Conservation (phyloP, 2,797 vertebrate species). For the Alauda arvensis region DNA sequence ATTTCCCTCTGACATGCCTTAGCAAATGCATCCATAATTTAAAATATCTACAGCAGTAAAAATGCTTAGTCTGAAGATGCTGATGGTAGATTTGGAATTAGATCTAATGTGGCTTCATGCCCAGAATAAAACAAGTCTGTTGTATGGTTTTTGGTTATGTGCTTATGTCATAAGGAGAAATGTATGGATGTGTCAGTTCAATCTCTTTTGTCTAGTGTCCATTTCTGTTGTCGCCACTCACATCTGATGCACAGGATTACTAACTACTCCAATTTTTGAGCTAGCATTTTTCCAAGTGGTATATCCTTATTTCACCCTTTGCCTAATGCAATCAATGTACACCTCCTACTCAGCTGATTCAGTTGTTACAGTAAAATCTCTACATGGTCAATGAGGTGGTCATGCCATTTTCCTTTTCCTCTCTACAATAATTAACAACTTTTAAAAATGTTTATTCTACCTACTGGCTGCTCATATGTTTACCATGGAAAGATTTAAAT, state of each 20-base stretch:
- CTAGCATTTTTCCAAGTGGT: neutral
- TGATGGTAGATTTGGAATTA: neutral
- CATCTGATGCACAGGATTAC: neutral
- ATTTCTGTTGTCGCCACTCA: neutral
- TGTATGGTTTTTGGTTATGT: neutral
- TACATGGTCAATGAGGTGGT: neutral
- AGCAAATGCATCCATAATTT: constrained; percentile 7
- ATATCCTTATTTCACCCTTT: neutral
- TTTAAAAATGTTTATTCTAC: neutral
- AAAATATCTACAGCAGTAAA: neutral
- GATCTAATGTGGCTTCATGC: neutral
- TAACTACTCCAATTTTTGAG: neutral
- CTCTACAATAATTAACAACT: neutral
- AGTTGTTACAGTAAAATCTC: neutral
- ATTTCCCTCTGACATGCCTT: constrained; percentile 2
- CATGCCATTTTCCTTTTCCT: neutral
- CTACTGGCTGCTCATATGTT: neutral
- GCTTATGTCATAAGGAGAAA: neutral
- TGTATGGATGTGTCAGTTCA: neutral
- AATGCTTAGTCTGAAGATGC: neutral
- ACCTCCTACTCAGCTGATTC: neutral
- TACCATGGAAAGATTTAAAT: neutral
- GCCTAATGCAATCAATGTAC: neutral
- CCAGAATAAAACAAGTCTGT: neutral
- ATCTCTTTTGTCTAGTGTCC: neutral